These are phyloP conservation scores for Hemicordylus capensis DNA, from an alignment of 2,113 vertebrate species.

Conservation along the genomic window DNA sequence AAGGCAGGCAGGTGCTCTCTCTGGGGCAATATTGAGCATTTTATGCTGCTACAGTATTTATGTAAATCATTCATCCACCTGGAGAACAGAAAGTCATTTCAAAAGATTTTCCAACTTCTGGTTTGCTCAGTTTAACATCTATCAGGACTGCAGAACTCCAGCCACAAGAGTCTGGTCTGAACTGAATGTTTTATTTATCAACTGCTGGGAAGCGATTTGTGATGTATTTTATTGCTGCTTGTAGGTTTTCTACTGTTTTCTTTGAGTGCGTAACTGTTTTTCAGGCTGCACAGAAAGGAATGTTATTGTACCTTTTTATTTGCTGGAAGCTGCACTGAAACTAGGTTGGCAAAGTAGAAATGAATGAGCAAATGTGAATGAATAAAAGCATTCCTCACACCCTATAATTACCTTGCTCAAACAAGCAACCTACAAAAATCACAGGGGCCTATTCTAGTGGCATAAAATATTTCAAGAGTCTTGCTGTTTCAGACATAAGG, in stretches of 20 bases:
- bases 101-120: neutral
- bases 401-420: too few species aligned
- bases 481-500: neutral
- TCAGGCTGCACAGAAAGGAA: neutral
- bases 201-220: slow-evolving; percentile 1
- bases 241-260: neutral
- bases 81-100: neutral
- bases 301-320: neutral
- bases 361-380: too few species aligned
- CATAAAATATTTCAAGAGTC: neutral
- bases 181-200: slow-evolving; percentile 2
- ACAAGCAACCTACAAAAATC: too few species aligned
- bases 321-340: neutral
- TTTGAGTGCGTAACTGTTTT: neutral
- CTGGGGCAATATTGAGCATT: neutral
- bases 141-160: neutral
- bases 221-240: neutral
- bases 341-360: neutral
- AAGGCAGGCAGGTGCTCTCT: neutral
- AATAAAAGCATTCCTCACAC: too few species aligned
- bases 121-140: neutral
- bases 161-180: neutral
- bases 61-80: neutral
- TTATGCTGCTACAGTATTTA: neutral
- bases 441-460: too few species aligned